Evolutionary conservation across 1,140 invertebrate genomes (phyloP).

Genomic region (Akabosia matsudoensis): DNA sequence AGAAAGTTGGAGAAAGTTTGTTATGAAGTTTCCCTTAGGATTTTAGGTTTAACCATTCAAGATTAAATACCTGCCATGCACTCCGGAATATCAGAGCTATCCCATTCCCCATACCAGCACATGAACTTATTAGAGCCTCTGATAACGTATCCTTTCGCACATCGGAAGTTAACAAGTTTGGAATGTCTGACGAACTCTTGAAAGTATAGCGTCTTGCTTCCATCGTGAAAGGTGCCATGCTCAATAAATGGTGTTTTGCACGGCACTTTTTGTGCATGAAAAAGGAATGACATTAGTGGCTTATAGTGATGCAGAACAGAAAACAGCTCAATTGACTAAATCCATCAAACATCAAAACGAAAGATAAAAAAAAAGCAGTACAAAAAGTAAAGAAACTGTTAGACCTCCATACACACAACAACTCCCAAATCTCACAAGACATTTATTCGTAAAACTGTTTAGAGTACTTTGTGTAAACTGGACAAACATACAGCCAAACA

Average conservation of each 20-base stretch:
- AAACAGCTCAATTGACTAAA: neutral
- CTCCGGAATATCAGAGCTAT: neutral
- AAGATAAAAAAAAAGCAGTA: neutral
- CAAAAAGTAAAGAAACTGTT: neutral
- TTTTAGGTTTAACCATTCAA: slow-evolving; percentile 68
- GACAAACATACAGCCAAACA: neutral
- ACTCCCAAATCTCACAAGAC: neutral
- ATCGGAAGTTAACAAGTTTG: slow-evolving; percentile 64
- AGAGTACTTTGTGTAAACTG: neutral
- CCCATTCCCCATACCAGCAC: slow-evolving; percentile 58
- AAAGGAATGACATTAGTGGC: neutral
- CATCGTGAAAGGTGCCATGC: slow-evolving; percentile 61
- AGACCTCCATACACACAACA: neutral
- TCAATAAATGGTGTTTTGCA: slow-evolving; percentile 63
- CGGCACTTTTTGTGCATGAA: slow-evolving; percentile 56
- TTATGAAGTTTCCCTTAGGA: slow-evolving; percentile 28
- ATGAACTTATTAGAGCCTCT: slow-evolving; percentile 66
- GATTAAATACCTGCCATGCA: slow-evolving; percentile 47
- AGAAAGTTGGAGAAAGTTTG: neutral
- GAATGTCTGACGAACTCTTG: slow-evolving; percentile 61
- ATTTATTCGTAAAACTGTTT: neutral
- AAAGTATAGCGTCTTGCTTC: slow-evolving; percentile 53
- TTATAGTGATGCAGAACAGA: neutral
- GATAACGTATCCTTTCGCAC: slow-evolving; percentile 64
- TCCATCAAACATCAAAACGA: neutral